phyloP scores from a whole-genome alignment of 1,140 invertebrate species.

The Aphaenogaster rudis region DNA sequence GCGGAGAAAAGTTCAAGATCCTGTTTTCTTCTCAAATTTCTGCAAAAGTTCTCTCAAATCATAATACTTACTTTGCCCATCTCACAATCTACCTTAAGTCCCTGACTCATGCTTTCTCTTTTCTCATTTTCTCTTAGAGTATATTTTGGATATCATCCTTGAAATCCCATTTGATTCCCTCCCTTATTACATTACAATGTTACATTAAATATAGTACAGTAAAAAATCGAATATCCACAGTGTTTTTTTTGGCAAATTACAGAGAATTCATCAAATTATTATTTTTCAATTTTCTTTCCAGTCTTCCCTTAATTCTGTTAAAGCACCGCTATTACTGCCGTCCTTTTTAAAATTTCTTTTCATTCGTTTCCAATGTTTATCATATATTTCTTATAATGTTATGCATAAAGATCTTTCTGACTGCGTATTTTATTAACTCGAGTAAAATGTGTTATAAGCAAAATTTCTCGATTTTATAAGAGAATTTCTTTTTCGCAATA shows the following conservation, averaged over 20 bases:
- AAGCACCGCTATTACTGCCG: not conserved
- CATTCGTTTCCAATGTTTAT: not conserved
- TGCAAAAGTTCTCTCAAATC: constrained; percentile 50
- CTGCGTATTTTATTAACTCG: constrained; percentile 21
- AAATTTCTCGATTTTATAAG: not conserved
- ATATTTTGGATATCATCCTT: constrained; percentile 42
- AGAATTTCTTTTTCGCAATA: not conserved
- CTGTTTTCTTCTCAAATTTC: constrained; percentile 59
- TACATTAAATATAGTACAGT: not conserved
- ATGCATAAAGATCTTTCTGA: not conserved
- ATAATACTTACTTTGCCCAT: constrained; percentile 54
- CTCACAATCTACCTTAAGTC: constrained; percentile 22
- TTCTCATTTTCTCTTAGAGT: not conserved
- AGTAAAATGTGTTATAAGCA: not conserved
- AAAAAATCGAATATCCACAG: constrained; percentile 5
- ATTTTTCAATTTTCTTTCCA: constrained; percentile 22
- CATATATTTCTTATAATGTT: constrained; percentile 21
- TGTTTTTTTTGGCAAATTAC: not conserved
- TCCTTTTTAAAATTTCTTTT: constrained; percentile 4
- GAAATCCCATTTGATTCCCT: constrained; percentile 33
- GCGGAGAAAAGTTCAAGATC: constrained; percentile 48
- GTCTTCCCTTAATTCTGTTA: not conserved
- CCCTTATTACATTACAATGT: not conserved
- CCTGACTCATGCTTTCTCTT: constrained; percentile 1
- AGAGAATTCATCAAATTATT: constrained; percentile 19